These are phyloP conservation scores for Sorex maritimensis DNA, from an alignment of 2,797 vertebrate genomes.

Conservation along the genomic window DNA sequence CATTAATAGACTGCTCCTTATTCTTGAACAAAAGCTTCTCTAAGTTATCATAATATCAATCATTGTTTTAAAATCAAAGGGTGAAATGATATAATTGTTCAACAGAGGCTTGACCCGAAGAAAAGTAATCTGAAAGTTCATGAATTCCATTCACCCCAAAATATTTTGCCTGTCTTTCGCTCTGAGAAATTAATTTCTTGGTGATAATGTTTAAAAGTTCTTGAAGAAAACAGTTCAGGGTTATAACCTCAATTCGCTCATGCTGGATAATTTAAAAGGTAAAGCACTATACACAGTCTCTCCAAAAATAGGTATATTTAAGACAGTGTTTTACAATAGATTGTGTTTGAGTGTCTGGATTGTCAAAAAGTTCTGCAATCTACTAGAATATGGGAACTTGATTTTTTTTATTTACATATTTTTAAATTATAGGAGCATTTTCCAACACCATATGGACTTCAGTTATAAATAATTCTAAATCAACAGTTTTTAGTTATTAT, in stretches of 20 bases:
- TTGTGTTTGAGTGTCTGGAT: constrained; percentile 30
- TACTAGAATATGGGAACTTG: neutral
- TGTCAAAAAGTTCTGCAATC: constrained; percentile 34
- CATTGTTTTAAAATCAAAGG: constrained; percentile 40
- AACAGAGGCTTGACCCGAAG: constrained; percentile 62
- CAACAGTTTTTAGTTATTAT: constrained; percentile 75
- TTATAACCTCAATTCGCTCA: constrained; percentile 83
- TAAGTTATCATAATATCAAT: constrained; percentile 13
- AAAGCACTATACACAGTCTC: constrained; percentile 62
- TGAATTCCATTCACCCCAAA: constrained; percentile 72
- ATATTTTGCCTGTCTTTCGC: constrained; percentile 75
- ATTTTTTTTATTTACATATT: constrained; percentile 53
- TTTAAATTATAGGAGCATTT: too few species aligned
- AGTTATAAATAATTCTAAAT: neutral
- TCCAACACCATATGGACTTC: too few species aligned
- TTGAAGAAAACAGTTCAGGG: constrained; percentile 82
- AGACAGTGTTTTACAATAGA: constrained; percentile 56
- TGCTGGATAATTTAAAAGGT: constrained; percentile 65
- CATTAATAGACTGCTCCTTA: neutral
- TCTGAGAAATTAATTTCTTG: constrained; percentile 84
- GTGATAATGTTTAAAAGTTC: constrained; percentile 81
- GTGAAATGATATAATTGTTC: constrained; percentile 70
- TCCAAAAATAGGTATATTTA: constrained; percentile 49
- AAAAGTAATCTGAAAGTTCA: constrained; percentile 84
- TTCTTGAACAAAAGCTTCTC: neutral